Conservation (phyloP, 2,888 invertebrate species). For the Ormyrus rosae region DNA sequence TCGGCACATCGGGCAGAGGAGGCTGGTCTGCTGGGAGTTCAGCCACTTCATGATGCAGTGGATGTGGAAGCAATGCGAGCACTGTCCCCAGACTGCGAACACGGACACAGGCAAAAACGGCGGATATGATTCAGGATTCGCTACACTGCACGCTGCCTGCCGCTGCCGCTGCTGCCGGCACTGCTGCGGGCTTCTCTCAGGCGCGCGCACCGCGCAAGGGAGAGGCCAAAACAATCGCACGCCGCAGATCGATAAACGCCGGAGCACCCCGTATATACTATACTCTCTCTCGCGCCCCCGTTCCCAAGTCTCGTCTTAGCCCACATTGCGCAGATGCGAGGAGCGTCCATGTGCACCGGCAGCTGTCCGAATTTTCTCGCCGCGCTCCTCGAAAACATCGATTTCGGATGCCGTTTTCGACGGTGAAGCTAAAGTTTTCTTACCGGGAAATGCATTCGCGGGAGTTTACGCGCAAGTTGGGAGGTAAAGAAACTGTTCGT, state of each 20-base stretch:
- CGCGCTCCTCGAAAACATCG: too few relatives aligned
- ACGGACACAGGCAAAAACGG: neutral
- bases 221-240: conserved; percentile 54
- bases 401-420: too few relatives aligned
- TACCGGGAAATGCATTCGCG: too few relatives aligned
- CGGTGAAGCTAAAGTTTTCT: too few relatives aligned
- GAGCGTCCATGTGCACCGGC: neutral
- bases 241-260: conserved; percentile 63
- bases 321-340: conserved; percentile 60
- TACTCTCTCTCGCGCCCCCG: neutral
- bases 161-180: too few relatives aligned
- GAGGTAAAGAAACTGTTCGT: too few relatives aligned
- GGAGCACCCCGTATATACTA: conserved; percentile 30
- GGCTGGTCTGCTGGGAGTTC: conserved; percentile 91
- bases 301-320: neutral
- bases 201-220: conserved; percentile 40
- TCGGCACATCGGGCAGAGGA: conserved; percentile 97
- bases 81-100: conserved; percentile 93
- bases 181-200: conserved; percentile 21
- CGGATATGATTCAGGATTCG: neutral
- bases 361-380: neutral
- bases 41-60: conserved; percentile 99
- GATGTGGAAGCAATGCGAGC: conserved; percentile 99
- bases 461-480: too few relatives aligned
- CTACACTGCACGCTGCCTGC: neutral